Conservation (phyloP, 2,797 vertebrate genomes). For the Brachyalestes nurse region DNA sequence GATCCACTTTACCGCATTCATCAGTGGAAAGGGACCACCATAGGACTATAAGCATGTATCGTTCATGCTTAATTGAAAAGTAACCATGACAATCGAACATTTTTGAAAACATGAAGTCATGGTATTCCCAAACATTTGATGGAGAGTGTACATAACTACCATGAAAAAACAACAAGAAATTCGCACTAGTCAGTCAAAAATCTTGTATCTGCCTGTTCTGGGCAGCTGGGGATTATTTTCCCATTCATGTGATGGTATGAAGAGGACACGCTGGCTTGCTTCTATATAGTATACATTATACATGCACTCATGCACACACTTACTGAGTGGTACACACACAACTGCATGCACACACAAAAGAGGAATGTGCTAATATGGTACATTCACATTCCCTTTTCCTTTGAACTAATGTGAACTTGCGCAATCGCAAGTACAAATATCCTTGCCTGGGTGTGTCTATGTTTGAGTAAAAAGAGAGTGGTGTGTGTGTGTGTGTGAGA, state of each 20-base stretch:
- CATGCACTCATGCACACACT: too few relatives aligned
- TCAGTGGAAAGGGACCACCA: too few relatives aligned
- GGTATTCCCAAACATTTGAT: background rate
- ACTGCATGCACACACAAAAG: background rate
- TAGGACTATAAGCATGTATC: background rate
- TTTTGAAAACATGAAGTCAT: too few relatives aligned
- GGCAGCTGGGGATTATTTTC: background rate
- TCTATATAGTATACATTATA: background rate
- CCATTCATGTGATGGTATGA: background rate
- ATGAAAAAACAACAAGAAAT: background rate
- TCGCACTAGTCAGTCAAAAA: background rate
- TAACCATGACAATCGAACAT: background rate
- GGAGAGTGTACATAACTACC: background rate
- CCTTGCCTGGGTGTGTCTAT: background rate
- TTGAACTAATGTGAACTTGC: background rate
- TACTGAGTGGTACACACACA: background rate
- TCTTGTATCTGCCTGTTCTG: background rate
- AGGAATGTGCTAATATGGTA: too few relatives aligned
- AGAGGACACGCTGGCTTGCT: background rate
- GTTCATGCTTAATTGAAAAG: background rate
- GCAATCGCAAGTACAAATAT: background rate
- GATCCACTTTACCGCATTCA: too few relatives aligned
- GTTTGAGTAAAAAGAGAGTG: background rate
- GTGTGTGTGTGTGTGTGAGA: background rate
- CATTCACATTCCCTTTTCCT: background rate